Base-by-base conservation (phyloP, 2,113 vertebrate species). In the Hucho hucho region DNA sequence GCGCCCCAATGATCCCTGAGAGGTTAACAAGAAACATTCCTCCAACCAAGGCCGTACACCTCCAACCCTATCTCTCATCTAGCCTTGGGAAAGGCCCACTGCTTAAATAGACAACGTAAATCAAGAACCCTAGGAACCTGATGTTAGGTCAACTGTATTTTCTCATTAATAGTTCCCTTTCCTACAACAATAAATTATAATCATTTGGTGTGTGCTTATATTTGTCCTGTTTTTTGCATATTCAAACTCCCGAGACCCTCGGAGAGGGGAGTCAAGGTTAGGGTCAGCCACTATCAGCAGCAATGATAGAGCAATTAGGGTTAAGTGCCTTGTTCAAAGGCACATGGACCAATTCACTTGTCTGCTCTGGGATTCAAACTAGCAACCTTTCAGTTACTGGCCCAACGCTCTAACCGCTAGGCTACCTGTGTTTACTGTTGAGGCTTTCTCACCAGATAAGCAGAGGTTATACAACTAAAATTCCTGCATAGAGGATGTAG, bases 21-120 rank as follows among this genome's bases (percentile, higher is more conserved):
- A n/a, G n/a, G n/a, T n/a, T n/a, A n/a, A 75, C 81, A 74, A 74
- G 75, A 75, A 79, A 75, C 80, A 93, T 90, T 93, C 87, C 89
- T 91, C n/a, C 75, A 43, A 85, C 83, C 86, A 88, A 86, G 89
- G 88, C 89, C 79, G 87, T 86, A 91, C 89, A 89, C 74, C 80
- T 82, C n/a, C 74, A 26, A 43, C 9, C 37, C 37, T 1, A 32
- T 70, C 69, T 82, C 73, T 76, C 80, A 78, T 79, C 75, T 77
- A 73, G 83, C 75, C 82, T 83, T 78, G 81, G 79, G 25, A 22
- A 68, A 20, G 9, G 29, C 20, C 29, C 66, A 18, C 13, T 82
- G 78, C 82, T 81, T 78, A 74, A 83, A 83, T 83, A 84, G 81
- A 84, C 83, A 79, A 70, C 74, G 84, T 87, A 84, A 89, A 86